A percentile compares a stretch with the other conserved stretches of the same genome.
These are phyloP conservation scores for Ceryle rudis DNA, from an alignment of 2,797 vertebrate genomes.

Conservation along the genomic window DNA sequence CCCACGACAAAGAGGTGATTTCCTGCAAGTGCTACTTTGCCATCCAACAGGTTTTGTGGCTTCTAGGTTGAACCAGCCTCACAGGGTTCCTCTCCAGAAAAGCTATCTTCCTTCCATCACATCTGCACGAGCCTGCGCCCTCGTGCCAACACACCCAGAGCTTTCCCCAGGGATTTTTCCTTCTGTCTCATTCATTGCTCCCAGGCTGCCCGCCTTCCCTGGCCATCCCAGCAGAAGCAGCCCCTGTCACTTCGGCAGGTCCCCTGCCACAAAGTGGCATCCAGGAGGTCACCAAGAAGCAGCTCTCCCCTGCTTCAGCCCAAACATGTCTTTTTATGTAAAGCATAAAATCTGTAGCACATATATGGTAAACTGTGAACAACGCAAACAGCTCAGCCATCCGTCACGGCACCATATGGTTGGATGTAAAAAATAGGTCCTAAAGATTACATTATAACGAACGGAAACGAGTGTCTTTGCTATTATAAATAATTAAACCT, in stretches of 20 bases:
- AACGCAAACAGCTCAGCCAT: constrained; percentile 13
- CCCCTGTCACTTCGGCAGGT: accelerated
- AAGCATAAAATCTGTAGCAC: neutral
- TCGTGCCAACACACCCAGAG: neutral
- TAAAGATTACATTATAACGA: neutral
- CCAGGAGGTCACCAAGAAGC: neutral
- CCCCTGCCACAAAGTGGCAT: neutral
- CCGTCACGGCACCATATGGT: constrained; percentile 32
- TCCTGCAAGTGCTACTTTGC: neutral
- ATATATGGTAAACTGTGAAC: neutral
- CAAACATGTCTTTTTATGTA: neutral
- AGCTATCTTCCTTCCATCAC: neutral
- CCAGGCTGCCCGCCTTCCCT: neutral
- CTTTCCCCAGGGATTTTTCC: neutral
- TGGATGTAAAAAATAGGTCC: constrained; percentile 11
- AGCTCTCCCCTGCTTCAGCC: neutral
- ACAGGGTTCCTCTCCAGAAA: neutral
- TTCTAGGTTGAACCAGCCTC: neutral
- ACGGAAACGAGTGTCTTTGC: neutral
- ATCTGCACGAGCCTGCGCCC: neutral
- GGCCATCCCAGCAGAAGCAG: neutral
- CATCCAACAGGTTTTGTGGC: neutral
- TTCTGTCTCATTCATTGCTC: accelerated
- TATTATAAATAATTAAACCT: neutral
- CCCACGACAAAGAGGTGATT: neutral